Percentiles rank a stretch among this genome's conserved stretches.
Conservation (phyloP, 2,797 vertebrate species). For the Tiaroga cobitis region DNA sequence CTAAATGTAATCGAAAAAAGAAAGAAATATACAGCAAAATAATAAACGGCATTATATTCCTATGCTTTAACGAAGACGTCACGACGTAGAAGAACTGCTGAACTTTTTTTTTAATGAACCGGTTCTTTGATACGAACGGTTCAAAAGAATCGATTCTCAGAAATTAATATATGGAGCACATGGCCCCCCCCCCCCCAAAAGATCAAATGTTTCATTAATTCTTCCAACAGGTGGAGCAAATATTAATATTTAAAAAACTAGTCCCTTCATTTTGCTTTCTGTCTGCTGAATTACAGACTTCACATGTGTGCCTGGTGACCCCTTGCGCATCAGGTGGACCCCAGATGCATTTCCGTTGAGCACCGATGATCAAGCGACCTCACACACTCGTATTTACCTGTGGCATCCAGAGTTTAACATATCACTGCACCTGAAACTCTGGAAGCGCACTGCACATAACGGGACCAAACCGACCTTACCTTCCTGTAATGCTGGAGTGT, state of each 20-base stretch:
- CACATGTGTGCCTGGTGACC: slow-evolving; percentile 25
- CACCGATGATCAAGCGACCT: slow-evolving; percentile 5
- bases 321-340: slow-evolving; percentile 12
- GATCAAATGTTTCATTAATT: neutral
- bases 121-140: neutral
- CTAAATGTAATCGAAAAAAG: neutral
- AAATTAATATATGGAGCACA: neutral
- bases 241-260: neutral
- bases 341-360: neutral
- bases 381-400: neutral
- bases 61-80: neutral
- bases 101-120: neutral
- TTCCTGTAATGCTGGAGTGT: neutral
- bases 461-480: slow-evolving; percentile 15
- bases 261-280: slow-evolving; percentile 1
- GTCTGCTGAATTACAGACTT: slow-evolving; percentile 20
- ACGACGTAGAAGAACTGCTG: neutral
- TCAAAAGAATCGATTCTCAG: neutral
- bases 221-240: neutral
- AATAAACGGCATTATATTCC: neutral
- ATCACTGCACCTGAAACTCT: slow-evolving; percentile 23
- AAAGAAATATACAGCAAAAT: neutral
- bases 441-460: neutral
- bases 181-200: neutral
- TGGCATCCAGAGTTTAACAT: slow-evolving; percentile 34